Evolutionary conservation across 37 sponge, comb jelly and placozoan species (phyloP), one percentile per base, ranked within the genome.

Genomic region (Petrosia ficiformis): DNA sequence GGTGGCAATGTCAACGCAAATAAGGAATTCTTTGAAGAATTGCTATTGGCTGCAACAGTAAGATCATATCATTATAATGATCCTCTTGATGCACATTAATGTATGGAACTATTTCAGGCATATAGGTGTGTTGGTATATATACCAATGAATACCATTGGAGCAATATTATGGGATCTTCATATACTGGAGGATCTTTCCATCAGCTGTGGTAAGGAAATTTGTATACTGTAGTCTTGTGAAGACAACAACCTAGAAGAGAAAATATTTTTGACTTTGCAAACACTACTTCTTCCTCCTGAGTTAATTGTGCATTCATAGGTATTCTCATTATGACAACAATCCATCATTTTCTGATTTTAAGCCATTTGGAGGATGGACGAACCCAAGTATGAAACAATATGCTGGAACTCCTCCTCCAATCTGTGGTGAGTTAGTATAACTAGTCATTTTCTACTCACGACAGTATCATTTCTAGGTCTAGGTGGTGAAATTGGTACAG

Each of bases 91-190:
- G n/a, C n/a, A n/a, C n/a, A n/a, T n/a, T n/a, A n/a, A n/a, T n/a
- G n/a, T n/a, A 71, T 2, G 21, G 52, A 10, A 40, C 43, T 4
- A 31, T 5, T 73, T 24, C 57, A 94, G 94, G 64, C n/a, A 19
- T 43, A 82, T 38, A 89, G 82, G 75, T 42, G 37, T 26, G 81
- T 82, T 65, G 94, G 94, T 37, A 90, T 94, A 76, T 94, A 94
- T 63, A 68, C 90, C 42, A 89, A 87, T 74, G 65, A 81, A 36
- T 89, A 65, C 5, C 94, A 94, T 83, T 94, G 94, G 94, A 57
- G 69, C 44, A 19, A 44, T 14, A 94, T 94, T 3, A 89, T 94
- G 90, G 94, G 94, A 5, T 14, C 65, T n/a, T n/a, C n/a, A 31
- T 89, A 85, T 67, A 82, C 81, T 33, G 90, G 85, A 60, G 90